phyloP scores from a whole-genome alignment of 2,113 vertebrate species.

The Pterophyllum scalare region DNA sequence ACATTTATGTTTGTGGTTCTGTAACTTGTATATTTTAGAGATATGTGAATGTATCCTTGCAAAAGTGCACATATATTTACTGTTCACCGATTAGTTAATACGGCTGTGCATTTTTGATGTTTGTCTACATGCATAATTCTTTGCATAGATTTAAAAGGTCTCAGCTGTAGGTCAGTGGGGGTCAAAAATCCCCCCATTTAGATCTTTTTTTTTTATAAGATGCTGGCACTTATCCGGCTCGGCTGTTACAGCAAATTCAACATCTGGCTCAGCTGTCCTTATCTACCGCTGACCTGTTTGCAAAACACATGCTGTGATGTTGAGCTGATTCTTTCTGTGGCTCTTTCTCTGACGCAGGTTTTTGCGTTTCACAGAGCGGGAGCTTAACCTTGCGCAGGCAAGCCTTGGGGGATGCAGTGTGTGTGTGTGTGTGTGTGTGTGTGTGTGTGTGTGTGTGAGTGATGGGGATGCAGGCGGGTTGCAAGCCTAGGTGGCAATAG shows the following conservation, averaged over 20 bases:
- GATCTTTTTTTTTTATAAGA: background rate
- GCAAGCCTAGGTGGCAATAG: constrained; percentile 41
- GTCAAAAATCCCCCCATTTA: constrained; percentile 7
- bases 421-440: too few species aligned
- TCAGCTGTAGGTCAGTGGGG: background rate
- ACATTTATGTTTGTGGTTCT: constrained; percentile 14
- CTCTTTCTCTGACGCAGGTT: constrained; percentile 19
- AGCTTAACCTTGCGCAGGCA: constrained; percentile 44
- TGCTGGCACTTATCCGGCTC: constrained; percentile 4
- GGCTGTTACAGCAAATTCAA: constrained; percentile 25
- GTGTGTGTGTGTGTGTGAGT: background rate
- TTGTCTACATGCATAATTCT: background rate
- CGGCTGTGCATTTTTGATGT: background rate
- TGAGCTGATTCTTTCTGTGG: constrained; percentile 31
- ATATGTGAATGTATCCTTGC: background rate
- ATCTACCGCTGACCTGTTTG: constrained; percentile 51
- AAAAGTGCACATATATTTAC: background rate
- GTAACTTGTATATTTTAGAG: constrained; percentile 9
- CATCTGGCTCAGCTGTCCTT: constrained; percentile 45
- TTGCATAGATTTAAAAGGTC: background rate
- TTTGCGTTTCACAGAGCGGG: constrained; percentile 15
- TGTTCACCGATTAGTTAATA: background rate
- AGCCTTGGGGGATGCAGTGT: background rate
- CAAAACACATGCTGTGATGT: constrained; percentile 31
- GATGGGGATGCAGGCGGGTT: background rate